A percentile compares a stretch with the other conserved stretches of the same genome.
Evolutionary conservation across 2,113 vertebrate genomes (phyloP).

Genomic region (Stigmatopora argus): DNA sequence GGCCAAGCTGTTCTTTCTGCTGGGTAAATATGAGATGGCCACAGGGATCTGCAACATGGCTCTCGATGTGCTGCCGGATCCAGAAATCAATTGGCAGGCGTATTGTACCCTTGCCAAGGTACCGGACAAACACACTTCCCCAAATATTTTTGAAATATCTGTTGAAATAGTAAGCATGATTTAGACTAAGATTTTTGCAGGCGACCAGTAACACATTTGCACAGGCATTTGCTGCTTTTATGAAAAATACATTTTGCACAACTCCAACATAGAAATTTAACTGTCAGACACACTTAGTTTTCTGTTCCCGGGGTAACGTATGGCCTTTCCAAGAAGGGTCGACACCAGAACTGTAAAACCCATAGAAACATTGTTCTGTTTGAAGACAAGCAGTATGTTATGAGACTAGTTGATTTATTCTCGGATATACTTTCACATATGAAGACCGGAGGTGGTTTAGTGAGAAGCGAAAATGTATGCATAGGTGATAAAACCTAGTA

Average conservation of each 20-base stretch:
- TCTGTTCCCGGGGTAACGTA: not conserved
- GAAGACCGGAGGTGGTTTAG: too few species aligned
- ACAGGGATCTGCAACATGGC: constrained; percentile 78
- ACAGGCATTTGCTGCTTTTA: too few species aligned
- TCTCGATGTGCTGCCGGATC: constrained; percentile 69
- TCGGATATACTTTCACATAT: too few species aligned
- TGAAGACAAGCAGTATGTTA: not conserved
- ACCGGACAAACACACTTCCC: constrained; percentile 1
- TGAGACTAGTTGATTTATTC: not conserved
- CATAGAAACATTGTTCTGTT: not conserved
- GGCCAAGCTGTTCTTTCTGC: constrained; percentile 71
- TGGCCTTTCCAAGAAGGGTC: not conserved
- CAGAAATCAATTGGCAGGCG: constrained; percentile 76
- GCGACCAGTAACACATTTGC: too few species aligned
- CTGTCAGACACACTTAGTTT: not conserved
- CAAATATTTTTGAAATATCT: not conserved
- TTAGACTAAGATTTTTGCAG: too few species aligned
- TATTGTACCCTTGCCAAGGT: constrained; percentile 79
- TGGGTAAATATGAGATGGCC: constrained; percentile 77
- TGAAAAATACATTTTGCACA: too few species aligned
- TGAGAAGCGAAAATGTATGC: too few species aligned
- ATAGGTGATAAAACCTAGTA: too few species aligned
- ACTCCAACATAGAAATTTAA: too few species aligned
- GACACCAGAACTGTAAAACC: not conserved
- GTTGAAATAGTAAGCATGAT: too few species aligned